These are phyloP conservation scores for Cylloceria caligata DNA, from an alignment of 2,888 invertebrate species.

Conservation along the genomic window DNA sequence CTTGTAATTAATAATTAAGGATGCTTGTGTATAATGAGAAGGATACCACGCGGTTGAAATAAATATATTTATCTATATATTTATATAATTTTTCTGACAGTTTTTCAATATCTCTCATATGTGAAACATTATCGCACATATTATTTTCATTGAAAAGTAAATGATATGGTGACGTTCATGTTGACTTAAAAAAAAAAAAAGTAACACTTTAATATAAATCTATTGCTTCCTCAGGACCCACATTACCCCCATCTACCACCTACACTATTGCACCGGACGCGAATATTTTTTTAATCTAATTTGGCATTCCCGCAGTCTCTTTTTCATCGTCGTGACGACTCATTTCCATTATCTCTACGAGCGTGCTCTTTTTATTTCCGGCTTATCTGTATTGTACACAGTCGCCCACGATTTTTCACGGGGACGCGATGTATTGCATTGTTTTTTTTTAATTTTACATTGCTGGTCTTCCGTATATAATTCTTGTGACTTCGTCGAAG, in stretches of 20 bases:
- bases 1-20: too few species aligned
- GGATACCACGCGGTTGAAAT: too few species aligned
- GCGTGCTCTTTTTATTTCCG: neutral
- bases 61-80: too few species aligned
- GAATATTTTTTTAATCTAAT: constrained; percentile 51
- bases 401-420: constrained; percentile 60
- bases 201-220: neutral
- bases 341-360: constrained; percentile 50
- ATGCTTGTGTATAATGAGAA: too few species aligned
- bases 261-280: constrained; percentile 18
- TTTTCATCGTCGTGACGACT: constrained; percentile 46
- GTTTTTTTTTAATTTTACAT: constrained; percentile 55
- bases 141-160: too few species aligned
- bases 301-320: constrained; percentile 38
- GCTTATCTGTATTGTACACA: constrained; percentile 57
- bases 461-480: neutral
- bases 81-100: too few species aligned
- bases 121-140: too few species aligned
- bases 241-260: neutral
- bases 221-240: neutral
- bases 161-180: too few species aligned
- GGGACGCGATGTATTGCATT: neutral
- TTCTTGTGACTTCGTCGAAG: constrained; percentile 24
- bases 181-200: neutral
- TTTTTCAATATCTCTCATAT: too few species aligned